A percentile compares a stretch with the other conserved stretches of the same genome.
phyloP scores from a whole-genome alignment of 2,888 invertebrate genomes.

The Didymodactylos carnosus region DNA sequence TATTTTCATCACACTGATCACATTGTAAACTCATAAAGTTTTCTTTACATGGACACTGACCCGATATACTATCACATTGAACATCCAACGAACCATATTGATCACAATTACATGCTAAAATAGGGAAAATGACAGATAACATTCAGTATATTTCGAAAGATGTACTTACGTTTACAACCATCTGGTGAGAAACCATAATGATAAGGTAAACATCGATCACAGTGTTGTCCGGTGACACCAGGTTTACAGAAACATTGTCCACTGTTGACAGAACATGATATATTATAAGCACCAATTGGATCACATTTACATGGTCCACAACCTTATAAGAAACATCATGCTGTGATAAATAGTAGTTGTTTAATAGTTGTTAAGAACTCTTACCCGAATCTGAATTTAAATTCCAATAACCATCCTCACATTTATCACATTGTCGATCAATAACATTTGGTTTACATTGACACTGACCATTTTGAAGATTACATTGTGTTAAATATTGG shows the following conservation, averaged over 20 bases:
- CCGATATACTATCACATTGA: conserved; percentile 24
- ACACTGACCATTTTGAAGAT: conserved; percentile 37
- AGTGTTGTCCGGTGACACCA: conserved; percentile 18
- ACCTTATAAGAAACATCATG: conserved; percentile 16
- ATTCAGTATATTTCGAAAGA: too few relatives aligned
- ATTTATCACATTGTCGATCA: conserved; percentile 20
- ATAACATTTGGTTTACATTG: conserved; percentile 20
- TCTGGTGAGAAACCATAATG: conserved; percentile 19
- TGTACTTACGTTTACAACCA: conserved; percentile 16
- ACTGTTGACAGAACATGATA: conserved; percentile 49
- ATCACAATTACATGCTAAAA: conserved; percentile 23
- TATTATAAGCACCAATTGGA: conserved; percentile 60
- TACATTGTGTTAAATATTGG: conserved; percentile 39
- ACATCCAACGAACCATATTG: conserved; percentile 19
- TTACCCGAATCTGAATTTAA: conserved; percentile 18
- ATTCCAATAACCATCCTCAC: conserved; percentile 21
- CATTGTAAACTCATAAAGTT: conserved; percentile 28
- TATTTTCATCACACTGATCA: conserved; percentile 25
- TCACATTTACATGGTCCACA: conserved; percentile 73
- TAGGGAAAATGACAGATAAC: background rate
- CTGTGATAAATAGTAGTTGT: background rate
- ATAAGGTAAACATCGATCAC: conserved; percentile 21
- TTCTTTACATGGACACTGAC: conserved; percentile 31
- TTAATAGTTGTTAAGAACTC: too few relatives aligned
- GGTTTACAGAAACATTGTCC: conserved; percentile 24